phyloP scores from a whole-genome alignment of 2,888 invertebrate genomes.

The Nomada lathburiana region DNA sequence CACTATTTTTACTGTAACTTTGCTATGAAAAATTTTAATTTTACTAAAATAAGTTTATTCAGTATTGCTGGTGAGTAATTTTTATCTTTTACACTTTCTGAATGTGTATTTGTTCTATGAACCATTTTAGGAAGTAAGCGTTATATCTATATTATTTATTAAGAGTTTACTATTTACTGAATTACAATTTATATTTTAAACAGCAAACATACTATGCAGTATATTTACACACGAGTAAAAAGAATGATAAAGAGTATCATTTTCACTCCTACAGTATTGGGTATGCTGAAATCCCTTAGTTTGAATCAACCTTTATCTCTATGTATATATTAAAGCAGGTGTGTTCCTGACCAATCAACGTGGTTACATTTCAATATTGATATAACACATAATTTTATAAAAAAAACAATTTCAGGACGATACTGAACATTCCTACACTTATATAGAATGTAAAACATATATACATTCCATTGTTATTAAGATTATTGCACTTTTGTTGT shows the following conservation, averaged over 20 bases:
- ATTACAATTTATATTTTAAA: conserved; percentile 12
- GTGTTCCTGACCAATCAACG: conserved; percentile 83
- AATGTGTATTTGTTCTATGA: conserved; percentile 14
- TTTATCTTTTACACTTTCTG: conserved; percentile 5
- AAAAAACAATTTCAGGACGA: conserved; percentile 76
- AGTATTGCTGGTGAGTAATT: conserved; percentile 2
- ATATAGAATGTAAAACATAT: conserved; percentile 76
- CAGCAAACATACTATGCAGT: background rate
- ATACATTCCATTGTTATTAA: conserved; percentile 81
- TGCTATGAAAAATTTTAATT: background rate
- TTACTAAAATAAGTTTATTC: conserved; percentile 20
- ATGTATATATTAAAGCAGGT: conserved; percentile 75
- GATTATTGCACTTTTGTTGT: conserved; percentile 71
- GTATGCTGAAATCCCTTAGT: conserved; percentile 69
- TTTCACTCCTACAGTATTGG: conserved; percentile 38
- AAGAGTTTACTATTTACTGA: background rate
- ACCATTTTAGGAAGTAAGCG: no score
- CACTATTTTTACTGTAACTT: no score
- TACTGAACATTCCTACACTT: conserved; percentile 80
- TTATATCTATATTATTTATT: background rate
- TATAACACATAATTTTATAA: conserved; percentile 69
- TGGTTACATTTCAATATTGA: conserved; percentile 80
- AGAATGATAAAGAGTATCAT: background rate
- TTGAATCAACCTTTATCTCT: conserved; percentile 72
- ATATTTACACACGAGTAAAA: background rate